Conservation (phyloP, 2,113 vertebrate species). For the Rattus norvegicus region GRCr8 NC_086025.1:135710001-135710500, state of each 20-base stretch:
- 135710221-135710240: neutral
- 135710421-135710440: too few relatives aligned
- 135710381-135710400: too few relatives aligned
- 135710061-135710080: neutral
- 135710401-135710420: too few relatives aligned
- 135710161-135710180: neutral
- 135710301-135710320: neutral
- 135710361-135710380: neutral
- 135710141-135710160: neutral
- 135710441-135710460: neutral
- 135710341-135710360: neutral
- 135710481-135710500: too few relatives aligned
- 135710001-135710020: neutral
- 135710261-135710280: neutral
- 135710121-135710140: neutral
- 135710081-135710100: neutral
- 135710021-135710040: neutral
- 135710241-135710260: neutral
- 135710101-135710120: neutral
- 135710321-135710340: neutral
- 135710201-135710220: neutral
- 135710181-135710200: neutral
- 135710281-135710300: neutral
- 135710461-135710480: neutral
- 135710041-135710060: conserved; percentile 6